Conservation (phyloP, 2,113 vertebrate genomes). For the Papio anubis region DNA sequence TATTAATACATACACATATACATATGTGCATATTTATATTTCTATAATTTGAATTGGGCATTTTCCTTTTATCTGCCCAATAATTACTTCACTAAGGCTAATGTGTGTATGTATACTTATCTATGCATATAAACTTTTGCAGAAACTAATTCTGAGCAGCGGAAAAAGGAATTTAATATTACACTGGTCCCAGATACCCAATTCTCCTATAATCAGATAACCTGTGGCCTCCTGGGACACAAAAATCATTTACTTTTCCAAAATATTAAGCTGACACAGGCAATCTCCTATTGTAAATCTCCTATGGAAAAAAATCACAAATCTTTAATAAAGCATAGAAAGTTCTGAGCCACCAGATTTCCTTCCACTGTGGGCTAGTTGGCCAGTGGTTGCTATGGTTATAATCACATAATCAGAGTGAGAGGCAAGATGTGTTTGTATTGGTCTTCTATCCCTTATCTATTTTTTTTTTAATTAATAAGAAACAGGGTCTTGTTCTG, state of each 20-base stretch:
- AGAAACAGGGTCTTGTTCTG: too few relatives aligned
- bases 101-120: neutral
- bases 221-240: neutral
- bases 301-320: conserved; percentile 26
- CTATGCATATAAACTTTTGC: neutral
- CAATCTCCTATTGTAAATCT: neutral
- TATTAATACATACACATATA: neutral
- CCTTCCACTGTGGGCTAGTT: neutral
- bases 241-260: conserved; percentile 42
- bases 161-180: neutral
- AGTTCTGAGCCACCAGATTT: neutral
- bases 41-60: neutral
- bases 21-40: neutral
- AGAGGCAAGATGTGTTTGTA: neutral
- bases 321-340: conserved; percentile 26
- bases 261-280: neutral
- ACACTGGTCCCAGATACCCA: neutral
- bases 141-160: conserved; percentile 43
- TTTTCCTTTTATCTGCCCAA: neutral
- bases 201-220: neutral
- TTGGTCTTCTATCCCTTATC: neutral
- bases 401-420: neutral
- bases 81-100: neutral
- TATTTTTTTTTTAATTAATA: too few relatives aligned
- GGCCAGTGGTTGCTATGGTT: neutral